Evolutionary conservation across 2,888 invertebrate genomes (phyloP), one percentile per base, ranked within the genome.

Genomic region (Drosophila mimica): DNA sequence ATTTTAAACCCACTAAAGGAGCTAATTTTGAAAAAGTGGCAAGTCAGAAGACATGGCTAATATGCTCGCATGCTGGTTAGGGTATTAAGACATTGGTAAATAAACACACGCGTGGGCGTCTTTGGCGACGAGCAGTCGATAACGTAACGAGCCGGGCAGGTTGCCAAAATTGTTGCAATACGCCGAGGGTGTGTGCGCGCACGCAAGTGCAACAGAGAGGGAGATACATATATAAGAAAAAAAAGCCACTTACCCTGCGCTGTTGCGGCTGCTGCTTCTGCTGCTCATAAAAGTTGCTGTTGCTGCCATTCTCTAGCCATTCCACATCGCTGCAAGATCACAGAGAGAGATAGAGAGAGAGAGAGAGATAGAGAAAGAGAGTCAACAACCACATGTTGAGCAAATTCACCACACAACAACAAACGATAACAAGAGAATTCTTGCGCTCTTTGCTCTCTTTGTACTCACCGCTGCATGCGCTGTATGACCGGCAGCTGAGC

Each of bases 401-500:
- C 33, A n/a, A 77, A 78, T 65, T 87, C 83, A 81, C 74, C 84
- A 81, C 81, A 80, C 75, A 85, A 85, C 80, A 79, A 81, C 81
- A 79, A 81, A 74, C 65, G 20, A 28, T 40, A 67, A 46, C 70
- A 60, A 68, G 64, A 34, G 33, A 49, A 25, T 61, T 58, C 48
- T 51, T 62, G 17, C 60, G 38, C 63, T 66, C 70, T 31, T 28
- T 9, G 25, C 38, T 61, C 74, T 76, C 67, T 65, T 52, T 20
- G 13, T 75, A 88, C 92, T 93, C 93, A 95, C 95, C 95, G 94
- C 92, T 92, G 94, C 81, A 95, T 93, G 88, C 95, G 94, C 91
- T 95, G 95, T 90, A 96, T 96, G 85, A 95, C 94, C 49, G 95
- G 95, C 89, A 95, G 94, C 92, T 96, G 95, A 38, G 96, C 95